Percentiles rank a stretch among this genome's conserved stretches.
Evolutionary conservation across 2,113 vertebrate species (phyloP).

Genomic region (Himantopus leucocephalus): DNA sequence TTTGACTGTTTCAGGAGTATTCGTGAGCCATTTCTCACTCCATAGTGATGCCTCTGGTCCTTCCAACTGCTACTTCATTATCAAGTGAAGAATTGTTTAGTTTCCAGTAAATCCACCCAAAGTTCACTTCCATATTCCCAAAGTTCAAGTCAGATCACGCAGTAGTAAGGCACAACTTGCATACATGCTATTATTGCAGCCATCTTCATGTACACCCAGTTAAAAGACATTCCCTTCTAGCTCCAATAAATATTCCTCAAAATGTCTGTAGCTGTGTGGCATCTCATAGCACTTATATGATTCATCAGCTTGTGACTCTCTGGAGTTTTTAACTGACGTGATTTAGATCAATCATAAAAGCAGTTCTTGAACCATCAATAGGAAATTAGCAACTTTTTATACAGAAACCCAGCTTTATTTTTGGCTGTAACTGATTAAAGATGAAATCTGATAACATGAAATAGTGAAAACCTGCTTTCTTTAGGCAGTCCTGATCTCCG

Average conservation of each 20-base stretch:
- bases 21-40: neutral
- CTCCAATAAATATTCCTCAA: neutral
- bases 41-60: neutral
- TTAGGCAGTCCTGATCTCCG: neutral
- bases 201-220: neutral
- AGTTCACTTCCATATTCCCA: neutral
- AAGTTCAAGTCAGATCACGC: neutral
- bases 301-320: slow-evolving; percentile 43
- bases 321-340: neutral
- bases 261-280: neutral
- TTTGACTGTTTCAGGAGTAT: neutral
- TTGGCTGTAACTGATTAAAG: neutral
- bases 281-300: neutral
- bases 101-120: neutral
- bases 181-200: neutral
- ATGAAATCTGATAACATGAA: neutral
- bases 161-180: neutral
- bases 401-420: neutral
- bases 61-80: neutral
- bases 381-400: neutral
- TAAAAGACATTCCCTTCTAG: neutral
- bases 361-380: neutral
- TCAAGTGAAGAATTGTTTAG: neutral
- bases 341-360: slow-evolving; percentile 17
- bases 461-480: neutral